These are phyloP conservation scores for Maniola hyperantus DNA, from an alignment of 2,888 invertebrate genomes.

Conservation along the genomic window DNA sequence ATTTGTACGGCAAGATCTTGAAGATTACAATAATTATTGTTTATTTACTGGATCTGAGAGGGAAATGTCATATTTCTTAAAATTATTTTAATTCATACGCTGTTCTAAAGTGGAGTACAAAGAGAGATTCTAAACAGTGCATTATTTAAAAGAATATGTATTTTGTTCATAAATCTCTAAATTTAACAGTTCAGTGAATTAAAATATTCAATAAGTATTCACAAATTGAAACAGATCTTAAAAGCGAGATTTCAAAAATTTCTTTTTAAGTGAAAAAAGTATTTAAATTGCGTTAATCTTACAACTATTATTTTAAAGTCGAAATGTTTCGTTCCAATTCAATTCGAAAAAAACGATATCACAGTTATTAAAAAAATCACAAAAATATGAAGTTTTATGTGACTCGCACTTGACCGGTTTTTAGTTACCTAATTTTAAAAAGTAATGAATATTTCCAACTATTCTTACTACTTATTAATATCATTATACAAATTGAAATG, in stretches of 20 bases:
- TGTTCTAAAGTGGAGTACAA: neutral
- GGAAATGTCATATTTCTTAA: too few species aligned
- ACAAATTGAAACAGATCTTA: slow-evolving; percentile 3
- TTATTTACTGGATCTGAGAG: neutral
- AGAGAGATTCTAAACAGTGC: neutral
- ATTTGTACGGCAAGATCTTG: slow-evolving; percentile 12
- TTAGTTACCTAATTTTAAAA: too few species aligned
- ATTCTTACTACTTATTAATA: too few species aligned
- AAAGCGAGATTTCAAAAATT: neutral
- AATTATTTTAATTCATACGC: too few species aligned
- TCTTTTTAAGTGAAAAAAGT: neutral
- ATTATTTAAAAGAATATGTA: neutral
- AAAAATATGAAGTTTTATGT: too few species aligned
- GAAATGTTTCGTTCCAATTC: neutral
- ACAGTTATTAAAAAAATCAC: neutral
- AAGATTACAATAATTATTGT: neutral
- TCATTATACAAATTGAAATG: neutral
- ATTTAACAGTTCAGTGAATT: neutral
- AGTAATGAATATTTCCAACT: too few species aligned
- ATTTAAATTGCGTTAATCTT: neutral
- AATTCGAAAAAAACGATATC: neutral
- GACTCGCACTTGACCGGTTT: too few species aligned
- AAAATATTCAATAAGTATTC: neutral
- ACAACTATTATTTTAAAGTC: neutral
- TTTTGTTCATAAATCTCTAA: neutral